Percentiles rank a stretch among this genome's conserved stretches.
These are phyloP conservation scores for Thunnus albacares DNA, from an alignment of 2,797 vertebrate genomes.

Conservation along the genomic window DNA sequence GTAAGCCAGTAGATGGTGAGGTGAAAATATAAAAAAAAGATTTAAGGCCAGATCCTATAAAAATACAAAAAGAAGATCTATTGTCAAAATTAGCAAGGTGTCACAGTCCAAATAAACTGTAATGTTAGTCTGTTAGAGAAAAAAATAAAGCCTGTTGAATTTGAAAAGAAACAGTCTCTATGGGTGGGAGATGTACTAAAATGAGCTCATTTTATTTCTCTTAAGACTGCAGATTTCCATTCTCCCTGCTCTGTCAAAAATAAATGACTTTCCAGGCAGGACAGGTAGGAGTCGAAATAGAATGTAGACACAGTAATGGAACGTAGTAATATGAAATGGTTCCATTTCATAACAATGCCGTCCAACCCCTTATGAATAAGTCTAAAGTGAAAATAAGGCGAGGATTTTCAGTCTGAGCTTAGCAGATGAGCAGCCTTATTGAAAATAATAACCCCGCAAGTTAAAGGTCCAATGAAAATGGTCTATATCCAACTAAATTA, in stretches of 20 bases:
- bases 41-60: conserved; percentile 45
- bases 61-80: conserved; percentile 23
- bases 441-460: conserved; percentile 61
- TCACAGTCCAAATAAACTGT: conserved; percentile 5
- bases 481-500: conserved; percentile 59
- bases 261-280: conserved; percentile 57
- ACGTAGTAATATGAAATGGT: conserved; percentile 55
- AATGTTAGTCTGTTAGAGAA: conserved; percentile 7
- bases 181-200: conserved; percentile 28
- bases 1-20: neutral
- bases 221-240: conserved; percentile 39
- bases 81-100: conserved; percentile 29
- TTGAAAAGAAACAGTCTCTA: conserved; percentile 4
- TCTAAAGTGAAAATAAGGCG: conserved; percentile 43
- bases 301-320: conserved; percentile 63
- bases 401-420: conserved; percentile 47
- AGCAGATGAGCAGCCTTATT: conserved; percentile 60
- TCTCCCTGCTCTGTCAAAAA: conserved; percentile 47
- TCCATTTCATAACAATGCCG: conserved; percentile 65
- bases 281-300: conserved; percentile 64
- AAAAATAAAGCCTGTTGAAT: conserved; percentile 7
- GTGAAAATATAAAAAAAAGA: conserved; percentile 21
- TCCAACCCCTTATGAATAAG: conserved; percentile 54
- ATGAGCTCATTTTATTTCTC: conserved; percentile 53
- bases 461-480: conserved; percentile 58